Conservation (phyloP, 2,797 vertebrate genomes). For the Acomys russatus region DNA sequence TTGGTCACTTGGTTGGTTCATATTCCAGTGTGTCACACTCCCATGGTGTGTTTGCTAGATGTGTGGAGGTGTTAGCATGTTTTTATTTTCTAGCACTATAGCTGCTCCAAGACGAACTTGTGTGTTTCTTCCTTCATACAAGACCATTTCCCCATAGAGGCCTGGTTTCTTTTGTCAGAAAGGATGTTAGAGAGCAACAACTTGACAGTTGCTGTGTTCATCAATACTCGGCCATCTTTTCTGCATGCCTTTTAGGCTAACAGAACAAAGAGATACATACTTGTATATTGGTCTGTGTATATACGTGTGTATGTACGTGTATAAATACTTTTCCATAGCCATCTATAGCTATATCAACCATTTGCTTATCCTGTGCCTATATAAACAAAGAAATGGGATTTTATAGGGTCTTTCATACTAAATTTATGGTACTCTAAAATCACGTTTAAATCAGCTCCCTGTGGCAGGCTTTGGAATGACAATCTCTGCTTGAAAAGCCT, state of each 20-base stretch:
- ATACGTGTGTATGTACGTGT: neutral
- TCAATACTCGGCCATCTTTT: neutral
- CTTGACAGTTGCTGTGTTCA: neutral
- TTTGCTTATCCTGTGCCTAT: neutral
- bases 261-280: neutral
- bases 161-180: neutral
- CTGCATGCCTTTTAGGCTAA: neutral
- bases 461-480: neutral
- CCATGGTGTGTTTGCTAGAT: neutral
- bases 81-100: neutral
- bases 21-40: neutral
- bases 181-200: neutral
- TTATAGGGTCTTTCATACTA: neutral
- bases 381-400: neutral
- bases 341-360: neutral
- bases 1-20: neutral
- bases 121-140: neutral
- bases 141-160: neutral
- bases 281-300: neutral
- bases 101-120: neutral
- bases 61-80: neutral
- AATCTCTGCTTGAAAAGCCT: neutral
- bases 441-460: neutral
- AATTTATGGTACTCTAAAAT: neutral
- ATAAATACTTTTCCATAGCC: neutral